Percentiles rank a stretch among this genome's conserved stretches.
Conservation (phyloP, 2,888 invertebrate genomes). For the Noctua pronuba region DNA sequence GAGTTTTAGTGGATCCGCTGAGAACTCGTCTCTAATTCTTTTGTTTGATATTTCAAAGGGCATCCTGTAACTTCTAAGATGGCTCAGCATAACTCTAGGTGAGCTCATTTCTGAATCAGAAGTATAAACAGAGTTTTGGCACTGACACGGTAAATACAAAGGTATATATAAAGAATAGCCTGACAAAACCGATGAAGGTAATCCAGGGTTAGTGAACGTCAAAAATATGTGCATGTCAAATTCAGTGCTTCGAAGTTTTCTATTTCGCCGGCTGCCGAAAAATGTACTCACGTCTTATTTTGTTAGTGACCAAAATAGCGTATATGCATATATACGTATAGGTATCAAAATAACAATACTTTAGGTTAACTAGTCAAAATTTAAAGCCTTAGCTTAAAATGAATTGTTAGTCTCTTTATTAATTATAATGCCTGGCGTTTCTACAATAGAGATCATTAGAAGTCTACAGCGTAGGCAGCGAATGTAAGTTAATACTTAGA, state of each 20-base stretch:
- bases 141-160: neutral
- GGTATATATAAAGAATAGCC: conserved; percentile 13
- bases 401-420: neutral
- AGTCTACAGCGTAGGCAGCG: neutral
- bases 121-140: neutral
- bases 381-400: neutral
- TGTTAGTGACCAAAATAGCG: neutral
- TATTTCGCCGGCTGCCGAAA: conserved; percentile 1
- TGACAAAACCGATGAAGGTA: conserved; percentile 20
- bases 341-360: neutral
- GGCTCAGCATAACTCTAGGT: neutral
- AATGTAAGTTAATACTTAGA: conserved; percentile 18
- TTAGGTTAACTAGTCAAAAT: neutral
- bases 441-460: conserved; percentile 18
- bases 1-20: conserved; percentile 43
- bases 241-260: conserved; percentile 25
- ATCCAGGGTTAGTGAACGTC: conserved; percentile 24
- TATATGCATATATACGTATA: no score
- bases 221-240: conserved; percentile 48
- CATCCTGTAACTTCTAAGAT: conserved; percentile 1
- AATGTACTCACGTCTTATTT: neutral
- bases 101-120: neutral
- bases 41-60: conserved; percentile 12
- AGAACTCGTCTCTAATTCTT: conserved; percentile 6
- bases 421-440: neutral